Evolutionary conservation across 23 tunicate species (phyloP).

Genomic region (Ascidia mentula): DNA sequence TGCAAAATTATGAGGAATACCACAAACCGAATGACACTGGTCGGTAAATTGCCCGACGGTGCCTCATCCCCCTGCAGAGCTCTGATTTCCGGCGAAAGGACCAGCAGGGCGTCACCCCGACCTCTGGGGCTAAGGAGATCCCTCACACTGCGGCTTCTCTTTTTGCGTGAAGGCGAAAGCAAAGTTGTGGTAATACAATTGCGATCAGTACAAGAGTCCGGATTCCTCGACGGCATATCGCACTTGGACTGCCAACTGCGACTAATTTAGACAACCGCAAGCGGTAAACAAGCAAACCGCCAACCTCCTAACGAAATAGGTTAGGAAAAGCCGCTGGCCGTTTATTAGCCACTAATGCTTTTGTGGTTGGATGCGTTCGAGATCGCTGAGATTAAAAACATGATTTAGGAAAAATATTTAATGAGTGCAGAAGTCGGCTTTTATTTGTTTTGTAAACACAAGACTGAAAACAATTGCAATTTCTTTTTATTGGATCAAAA

Average conservation of each 20-base stretch:
- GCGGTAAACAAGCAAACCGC: neutral
- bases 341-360: too few relatives aligned
- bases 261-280: neutral
- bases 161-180: neutral
- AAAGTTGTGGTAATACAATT: neutral
- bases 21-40: conserved; percentile 13
- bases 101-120: neutral
- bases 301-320: too few relatives aligned
- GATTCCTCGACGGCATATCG: neutral
- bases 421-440: too few relatives aligned
- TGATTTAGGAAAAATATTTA: too few relatives aligned
- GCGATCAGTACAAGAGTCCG: neutral
- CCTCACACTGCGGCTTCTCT: neutral
- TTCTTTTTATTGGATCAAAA: too few relatives aligned
- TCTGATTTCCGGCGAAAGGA: conserved; percentile 4
- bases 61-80: neutral
- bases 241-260: neutral
- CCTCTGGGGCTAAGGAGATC: conserved; percentile 15
- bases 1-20: conserved; percentile 18
- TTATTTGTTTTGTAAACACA: too few relatives aligned
- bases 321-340: too few relatives aligned
- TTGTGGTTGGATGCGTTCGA: too few relatives aligned
- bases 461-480: too few relatives aligned
- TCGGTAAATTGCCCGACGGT: neutral
- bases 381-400: too few relatives aligned